phyloP scores from a whole-genome alignment of 2,888 invertebrate species.

The Drosophila leonis region DNA sequence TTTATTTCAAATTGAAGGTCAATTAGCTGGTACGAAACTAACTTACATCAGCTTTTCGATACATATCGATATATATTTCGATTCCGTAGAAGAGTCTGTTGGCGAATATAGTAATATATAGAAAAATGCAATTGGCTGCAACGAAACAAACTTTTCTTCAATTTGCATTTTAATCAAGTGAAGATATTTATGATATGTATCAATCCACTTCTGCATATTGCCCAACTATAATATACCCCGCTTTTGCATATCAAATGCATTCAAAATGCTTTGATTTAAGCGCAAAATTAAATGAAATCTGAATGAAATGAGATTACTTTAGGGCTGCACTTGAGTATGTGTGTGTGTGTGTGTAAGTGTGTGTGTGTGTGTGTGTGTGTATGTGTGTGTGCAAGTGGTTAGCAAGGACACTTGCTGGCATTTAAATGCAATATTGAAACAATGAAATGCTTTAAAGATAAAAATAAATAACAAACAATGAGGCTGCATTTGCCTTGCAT shows the following conservation, averaged over 20 bases:
- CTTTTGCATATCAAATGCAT: not conserved
- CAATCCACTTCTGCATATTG: not conserved
- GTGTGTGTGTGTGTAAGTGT: not conserved
- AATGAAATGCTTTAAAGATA: conserved; percentile 69
- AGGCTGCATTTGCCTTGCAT: conserved; percentile 27
- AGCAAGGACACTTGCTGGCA: conserved; percentile 41
- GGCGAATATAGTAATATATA: not conserved
- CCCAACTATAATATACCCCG: not conserved
- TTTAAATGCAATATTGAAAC: conserved; percentile 69
- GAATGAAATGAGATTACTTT: conserved; percentile 45
- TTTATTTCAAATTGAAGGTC: too few species aligned
- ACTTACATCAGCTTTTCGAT: too few species aligned
- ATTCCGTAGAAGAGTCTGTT: not conserved
- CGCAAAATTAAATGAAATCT: not conserved
- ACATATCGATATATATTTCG: not conserved
- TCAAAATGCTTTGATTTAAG: not conserved
- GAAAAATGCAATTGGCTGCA: not conserved
- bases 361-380: not conserved
- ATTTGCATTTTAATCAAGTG: too few species aligned
- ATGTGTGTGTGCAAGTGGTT: conserved; percentile 2
- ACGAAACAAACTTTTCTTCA: too few species aligned
- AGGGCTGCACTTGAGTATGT: conserved; percentile 27
- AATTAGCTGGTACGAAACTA: too few species aligned
- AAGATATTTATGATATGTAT: too few species aligned
- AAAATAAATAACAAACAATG: conserved; percentile 74